phyloP scores from a whole-genome alignment of 1,140 invertebrate genomes.

The Pogonognathellus flavescens region DNA sequence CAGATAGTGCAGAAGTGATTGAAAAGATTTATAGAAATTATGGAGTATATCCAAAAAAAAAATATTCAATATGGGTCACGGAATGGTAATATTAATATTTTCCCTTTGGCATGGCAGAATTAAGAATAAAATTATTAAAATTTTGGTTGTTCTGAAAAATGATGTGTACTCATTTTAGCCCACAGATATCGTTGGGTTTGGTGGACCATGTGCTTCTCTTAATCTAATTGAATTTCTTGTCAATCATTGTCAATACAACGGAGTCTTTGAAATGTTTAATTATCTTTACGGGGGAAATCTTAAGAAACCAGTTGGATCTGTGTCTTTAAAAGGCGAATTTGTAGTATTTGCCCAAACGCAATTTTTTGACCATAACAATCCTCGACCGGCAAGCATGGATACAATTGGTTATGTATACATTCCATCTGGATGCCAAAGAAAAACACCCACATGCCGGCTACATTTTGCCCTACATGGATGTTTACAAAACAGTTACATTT shows the following conservation, averaged over 20 bases:
- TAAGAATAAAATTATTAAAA: too few relatives aligned
- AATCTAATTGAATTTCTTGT: conserved; percentile 10
- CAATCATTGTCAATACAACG: conserved; percentile 52
- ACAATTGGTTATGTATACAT: conserved; percentile 25
- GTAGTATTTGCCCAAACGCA: conserved; percentile 45
- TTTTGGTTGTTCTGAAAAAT: too few relatives aligned
- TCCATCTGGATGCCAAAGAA: conserved; percentile 23
- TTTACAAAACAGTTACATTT: conserved; percentile 19
- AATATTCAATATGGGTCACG: neutral
- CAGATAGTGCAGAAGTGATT: conserved; percentile 2
- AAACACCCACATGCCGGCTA: conserved; percentile 20
- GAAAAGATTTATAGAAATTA: neutral
- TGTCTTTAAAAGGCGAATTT: conserved; percentile 33
- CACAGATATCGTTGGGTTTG: conserved; percentile 42
- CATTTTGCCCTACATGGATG: conserved; percentile 53
- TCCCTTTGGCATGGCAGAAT: too few relatives aligned
- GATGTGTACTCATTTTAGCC: conserved; percentile 44
- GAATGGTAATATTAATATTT: conserved; percentile 4
- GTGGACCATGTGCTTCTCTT: conserved; percentile 35
- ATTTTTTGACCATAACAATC: conserved; percentile 22
- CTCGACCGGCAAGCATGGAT: conserved; percentile 37
- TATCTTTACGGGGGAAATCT: conserved; percentile 46
- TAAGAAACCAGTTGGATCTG: conserved; percentile 21
- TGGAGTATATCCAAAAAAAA: neutral
- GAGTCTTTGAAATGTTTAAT: conserved; percentile 52